These are phyloP conservation scores for Enteromius argenteus DNA, from an alignment of 2,797 vertebrate genomes.

Conservation along the genomic window DNA sequence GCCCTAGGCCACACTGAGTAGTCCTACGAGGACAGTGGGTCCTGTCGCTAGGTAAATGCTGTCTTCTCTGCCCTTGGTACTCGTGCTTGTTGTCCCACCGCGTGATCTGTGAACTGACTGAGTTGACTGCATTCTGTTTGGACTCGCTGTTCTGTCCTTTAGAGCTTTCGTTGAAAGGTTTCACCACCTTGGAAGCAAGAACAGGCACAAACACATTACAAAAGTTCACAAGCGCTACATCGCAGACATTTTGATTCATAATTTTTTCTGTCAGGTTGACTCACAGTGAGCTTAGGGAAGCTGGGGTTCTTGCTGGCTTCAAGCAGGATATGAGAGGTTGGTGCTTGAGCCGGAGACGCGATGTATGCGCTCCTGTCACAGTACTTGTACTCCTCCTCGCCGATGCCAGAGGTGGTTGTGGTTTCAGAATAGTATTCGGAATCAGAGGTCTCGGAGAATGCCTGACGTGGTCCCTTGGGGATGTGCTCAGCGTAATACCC, in stretches of 20 bases:
- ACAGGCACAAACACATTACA: conserved; percentile 24
- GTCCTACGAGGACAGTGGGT: conserved; percentile 79
- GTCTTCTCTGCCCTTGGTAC: conserved; percentile 66
- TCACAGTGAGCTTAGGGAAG: conserved; percentile 85
- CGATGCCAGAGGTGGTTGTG: conserved; percentile 78
- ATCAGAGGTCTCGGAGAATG: conserved; percentile 82
- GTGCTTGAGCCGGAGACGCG: conserved; percentile 68
- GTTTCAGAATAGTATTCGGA: conserved; percentile 85
- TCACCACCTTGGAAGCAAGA: conserved; percentile 83
- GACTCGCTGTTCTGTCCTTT: conserved; percentile 73
- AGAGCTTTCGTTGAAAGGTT: conserved; percentile 85
- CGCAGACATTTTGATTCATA: not conserved
- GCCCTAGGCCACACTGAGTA: conserved; percentile 76
- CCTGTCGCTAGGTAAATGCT: conserved; percentile 75
- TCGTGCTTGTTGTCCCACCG: conserved; percentile 73
- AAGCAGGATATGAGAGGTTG: conserved; percentile 81
- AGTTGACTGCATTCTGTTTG: conserved; percentile 65
- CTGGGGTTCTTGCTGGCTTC: conserved; percentile 87
- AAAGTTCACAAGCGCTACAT: not conserved
- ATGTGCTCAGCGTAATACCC: conserved; percentile 77
- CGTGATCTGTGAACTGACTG: conserved; percentile 73
- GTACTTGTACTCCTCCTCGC: conserved; percentile 83
- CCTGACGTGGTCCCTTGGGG: conserved; percentile 69
- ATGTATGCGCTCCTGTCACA: conserved; percentile 78
- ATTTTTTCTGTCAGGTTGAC: not conserved